Conservation (phyloP, 2,888 invertebrate genomes). For the Chrysopilus asiliformis region DNA sequence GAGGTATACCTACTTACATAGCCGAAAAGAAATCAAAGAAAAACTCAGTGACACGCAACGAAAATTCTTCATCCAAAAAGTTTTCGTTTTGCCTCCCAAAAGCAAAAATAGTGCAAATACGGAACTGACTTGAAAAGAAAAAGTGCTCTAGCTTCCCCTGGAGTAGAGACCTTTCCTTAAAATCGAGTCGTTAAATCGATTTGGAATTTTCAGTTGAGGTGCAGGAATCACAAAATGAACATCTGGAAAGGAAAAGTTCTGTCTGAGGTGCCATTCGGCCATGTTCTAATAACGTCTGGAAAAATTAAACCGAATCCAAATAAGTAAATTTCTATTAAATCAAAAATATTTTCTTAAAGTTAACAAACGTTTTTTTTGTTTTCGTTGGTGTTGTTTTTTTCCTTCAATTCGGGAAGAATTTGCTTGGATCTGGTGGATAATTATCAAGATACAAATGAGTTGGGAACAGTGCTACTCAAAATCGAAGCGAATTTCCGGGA, state of each 20-base stretch:
- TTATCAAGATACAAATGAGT: slow-evolving; percentile 26
- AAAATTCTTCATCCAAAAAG: too few species aligned
- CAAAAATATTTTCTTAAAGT: background rate
- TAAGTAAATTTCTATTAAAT: slow-evolving; percentile 28
- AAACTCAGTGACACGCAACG: too few species aligned
- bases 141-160: too few species aligned
- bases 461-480: slow-evolving; percentile 30
- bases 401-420: too few species aligned
- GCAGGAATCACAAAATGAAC: slow-evolving; percentile 25
- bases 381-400: too few species aligned
- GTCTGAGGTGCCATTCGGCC: slow-evolving; percentile 34
- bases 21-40: too few species aligned
- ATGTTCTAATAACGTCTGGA: slow-evolving; percentile 31
- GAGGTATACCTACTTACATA: too few species aligned
- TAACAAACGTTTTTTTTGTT: background rate
- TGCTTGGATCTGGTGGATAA: slow-evolving; percentile 33
- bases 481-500: slow-evolving; percentile 35
- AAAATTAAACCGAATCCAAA: slow-evolving; percentile 35
- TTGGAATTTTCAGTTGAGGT: slow-evolving; percentile 10
- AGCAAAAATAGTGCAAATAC: too few species aligned
- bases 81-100: too few species aligned
- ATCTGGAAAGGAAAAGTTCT: slow-evolving; percentile 35
- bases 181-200: too few species aligned
- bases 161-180: too few species aligned
- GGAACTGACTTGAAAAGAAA: too few species aligned